Percentiles rank a stretch among this genome's conserved stretches.
phyloP scores from a whole-genome alignment of 2,888 invertebrate genomes.

The Synanthedon myopaeformis region DNA sequence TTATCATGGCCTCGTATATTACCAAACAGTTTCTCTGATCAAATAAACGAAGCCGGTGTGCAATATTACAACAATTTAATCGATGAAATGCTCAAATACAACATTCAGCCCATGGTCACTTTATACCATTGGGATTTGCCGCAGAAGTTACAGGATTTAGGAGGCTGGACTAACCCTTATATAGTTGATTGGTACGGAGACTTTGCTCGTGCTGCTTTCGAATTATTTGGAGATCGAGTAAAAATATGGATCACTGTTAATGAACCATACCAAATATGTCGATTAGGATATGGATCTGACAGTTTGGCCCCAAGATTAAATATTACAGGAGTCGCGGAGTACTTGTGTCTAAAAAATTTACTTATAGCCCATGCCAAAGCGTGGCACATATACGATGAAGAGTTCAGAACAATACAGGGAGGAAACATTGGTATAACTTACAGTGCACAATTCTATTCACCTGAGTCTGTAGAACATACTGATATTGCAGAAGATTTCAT shows the following conservation, averaged over 20 bases:
- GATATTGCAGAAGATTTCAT: slow-evolving; percentile 56
- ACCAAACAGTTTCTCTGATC: slow-evolving; percentile 52
- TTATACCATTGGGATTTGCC: slow-evolving; percentile 71
- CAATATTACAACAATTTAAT: slow-evolving; percentile 72
- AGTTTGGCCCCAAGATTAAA: slow-evolving; percentile 10
- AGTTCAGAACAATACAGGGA: slow-evolving; percentile 12
- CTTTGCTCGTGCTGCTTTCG: too few species aligned
- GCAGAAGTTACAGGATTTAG: slow-evolving; percentile 47
- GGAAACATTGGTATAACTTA: slow-evolving; percentile 12
- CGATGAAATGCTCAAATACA: slow-evolving; percentile 57
- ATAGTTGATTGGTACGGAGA: slow-evolving; percentile 60
- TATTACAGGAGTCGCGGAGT: slow-evolving; percentile 41
- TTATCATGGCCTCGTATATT: slow-evolving; percentile 72
- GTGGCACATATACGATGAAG: slow-evolving; percentile 15
- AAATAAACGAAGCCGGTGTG: slow-evolving; percentile 65
- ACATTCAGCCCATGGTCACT: slow-evolving; percentile 66
- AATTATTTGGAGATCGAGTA: slow-evolving; percentile 41
- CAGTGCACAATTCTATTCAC: slow-evolving; percentile 37
- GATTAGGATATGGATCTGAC: slow-evolving; percentile 17
- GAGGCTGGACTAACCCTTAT: slow-evolving; percentile 64
- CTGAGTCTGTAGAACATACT: slow-evolving; percentile 47
- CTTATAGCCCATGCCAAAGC: slow-evolving; percentile 15
- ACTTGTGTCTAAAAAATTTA: slow-evolving; percentile 33
- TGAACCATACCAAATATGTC: slow-evolving; percentile 38
- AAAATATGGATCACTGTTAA: slow-evolving; percentile 64